Evolutionary conservation across 1,140 invertebrate genomes (phyloP).

Genomic region (Thaumetopoea pityocampa): DNA sequence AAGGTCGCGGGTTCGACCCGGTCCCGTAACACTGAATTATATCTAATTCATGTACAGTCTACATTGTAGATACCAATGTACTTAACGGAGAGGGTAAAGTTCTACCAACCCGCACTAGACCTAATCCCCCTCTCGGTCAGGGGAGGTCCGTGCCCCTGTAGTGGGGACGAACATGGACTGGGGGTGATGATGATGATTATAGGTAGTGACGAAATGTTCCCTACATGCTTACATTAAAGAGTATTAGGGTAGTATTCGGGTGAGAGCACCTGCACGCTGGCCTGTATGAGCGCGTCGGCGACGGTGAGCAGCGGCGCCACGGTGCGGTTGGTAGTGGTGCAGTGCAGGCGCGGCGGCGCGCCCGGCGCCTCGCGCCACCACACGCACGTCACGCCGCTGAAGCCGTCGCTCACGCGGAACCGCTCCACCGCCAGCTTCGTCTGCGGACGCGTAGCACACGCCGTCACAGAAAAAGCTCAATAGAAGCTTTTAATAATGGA

Average conservation of each 20-base stretch:
- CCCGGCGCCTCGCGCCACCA: slow-evolving; percentile 78
- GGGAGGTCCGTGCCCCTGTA: too few relatives aligned
- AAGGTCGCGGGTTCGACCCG: too few relatives aligned
- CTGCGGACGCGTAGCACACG: slow-evolving; percentile 25
- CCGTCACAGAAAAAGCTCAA: slow-evolving; percentile 1
- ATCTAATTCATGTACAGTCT: too few relatives aligned
- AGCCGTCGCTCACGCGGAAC: slow-evolving; percentile 82
- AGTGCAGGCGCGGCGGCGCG: slow-evolving; percentile 71
- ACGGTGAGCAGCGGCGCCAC: slow-evolving; percentile 75
- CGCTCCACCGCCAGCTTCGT: slow-evolving; percentile 83
- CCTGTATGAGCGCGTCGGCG: slow-evolving; percentile 81
- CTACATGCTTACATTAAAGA: neutral
- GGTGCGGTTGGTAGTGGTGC: slow-evolving; percentile 80
- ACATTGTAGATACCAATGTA: too few relatives aligned
- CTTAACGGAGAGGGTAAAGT: too few relatives aligned
- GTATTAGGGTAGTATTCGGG: neutral
- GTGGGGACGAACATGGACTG: too few relatives aligned
- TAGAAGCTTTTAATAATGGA: too few relatives aligned
- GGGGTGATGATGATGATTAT: neutral
- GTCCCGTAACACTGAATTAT: too few relatives aligned
- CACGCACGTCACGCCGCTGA: slow-evolving; percentile 85
- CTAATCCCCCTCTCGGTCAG: too few relatives aligned
- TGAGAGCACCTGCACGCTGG: slow-evolving; percentile 74
- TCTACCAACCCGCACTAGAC: too few relatives aligned
- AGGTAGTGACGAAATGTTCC: too few relatives aligned